Base-by-base conservation (phyloP, 2,113 vertebrate species). In the Hippocampus abdominalis region DNA sequence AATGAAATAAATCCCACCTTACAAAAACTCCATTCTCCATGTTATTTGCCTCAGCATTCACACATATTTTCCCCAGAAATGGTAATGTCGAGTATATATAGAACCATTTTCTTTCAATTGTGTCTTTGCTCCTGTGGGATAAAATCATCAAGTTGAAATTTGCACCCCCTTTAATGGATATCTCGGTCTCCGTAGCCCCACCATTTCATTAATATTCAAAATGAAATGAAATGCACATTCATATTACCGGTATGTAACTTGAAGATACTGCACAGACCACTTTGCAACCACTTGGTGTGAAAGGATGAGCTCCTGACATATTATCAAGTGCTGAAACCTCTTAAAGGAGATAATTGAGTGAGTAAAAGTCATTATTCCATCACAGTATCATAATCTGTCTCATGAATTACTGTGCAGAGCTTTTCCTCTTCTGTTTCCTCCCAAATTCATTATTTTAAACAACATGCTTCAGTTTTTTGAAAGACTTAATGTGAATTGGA, bases 301-400 rank as follows among this genome's bases (percentile, higher is more conserved):
- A 73, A 80, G 51, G 69, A 80, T 74, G 77, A 82, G 69, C 69
- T 80, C 29, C 60, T 68, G 64, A 56, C 66, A 56, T 49, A 32
- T 49, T 69, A 8, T 64, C 36, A 64, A 76, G 42, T 81, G 80
- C 40, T 40, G 46, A 76, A 68, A 64, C 69, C 27, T 46, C 67
- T 69, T 40, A 32, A 32, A 67, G 63, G 15, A 61, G 40, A 66
- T 74, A 78, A 86, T 73, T 76, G 59, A 70, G 49, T 49, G 60
- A 70, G 42, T 48, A 46, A 70, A 77, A 71, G 29, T 54, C 54
- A 57, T 25, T 36, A 21, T 66, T 74, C 32, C 65, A 1, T 63
- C 64, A 64, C 20, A 7, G 18, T 18, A 42, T 61, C 62, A 68
- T 66, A 36, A 69, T 25, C 5, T 39, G 32, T 72, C 16, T 74